Evolutionary conservation across 2,113 vertebrate genomes (phyloP), one percentile per base, ranked within the genome.

Genomic region (Corythaeola cristata): DNA sequence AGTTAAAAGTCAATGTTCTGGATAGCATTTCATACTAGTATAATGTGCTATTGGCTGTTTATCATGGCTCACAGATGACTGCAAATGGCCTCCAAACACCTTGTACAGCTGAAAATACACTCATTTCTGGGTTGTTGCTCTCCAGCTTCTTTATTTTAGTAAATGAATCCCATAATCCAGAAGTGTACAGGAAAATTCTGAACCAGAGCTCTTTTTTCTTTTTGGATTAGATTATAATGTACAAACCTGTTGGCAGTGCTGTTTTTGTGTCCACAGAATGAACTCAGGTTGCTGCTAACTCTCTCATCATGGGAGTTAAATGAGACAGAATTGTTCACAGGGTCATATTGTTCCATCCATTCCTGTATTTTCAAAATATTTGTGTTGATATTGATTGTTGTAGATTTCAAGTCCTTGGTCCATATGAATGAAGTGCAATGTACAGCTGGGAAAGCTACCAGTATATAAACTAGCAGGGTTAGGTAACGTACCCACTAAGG

Each of bases 1-100:
- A 75, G 86, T 95, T 95, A 92, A 92, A 95, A 72, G 60, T 69
- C 81, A 90, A 1, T 49, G 66, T 89, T 92, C 58, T 82, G 90
- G 73, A 23, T 89, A 89, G 60, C 20, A 19, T 93, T 95, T 95
- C 67, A 30, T 75, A 47, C 60, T n/a, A 82, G 5, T 72, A 26
- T 76, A 81, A 78, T 82, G 35, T 75, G 27, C 27, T 89, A 3
- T 18, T 91, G 64, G 28, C 45, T 93, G 53, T 87, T 97, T 81
- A 72, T 86, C 35, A 6, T 92, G 76, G 64, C 30, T 90, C 88
- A 89, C 39, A 84, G 76, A 89, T 78, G 69, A 76, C 60, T 79
- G n/a, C 53, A 81, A 62, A 85, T 92, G 58, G 62, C 56, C 49
- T 93, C 41, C 28, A 63, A 92, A 80, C 52, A 86, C 62, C 44